Evolutionary conservation across 2,888 invertebrate genomes (phyloP).

Genomic region (Megaustenia siamemsis): DNA sequence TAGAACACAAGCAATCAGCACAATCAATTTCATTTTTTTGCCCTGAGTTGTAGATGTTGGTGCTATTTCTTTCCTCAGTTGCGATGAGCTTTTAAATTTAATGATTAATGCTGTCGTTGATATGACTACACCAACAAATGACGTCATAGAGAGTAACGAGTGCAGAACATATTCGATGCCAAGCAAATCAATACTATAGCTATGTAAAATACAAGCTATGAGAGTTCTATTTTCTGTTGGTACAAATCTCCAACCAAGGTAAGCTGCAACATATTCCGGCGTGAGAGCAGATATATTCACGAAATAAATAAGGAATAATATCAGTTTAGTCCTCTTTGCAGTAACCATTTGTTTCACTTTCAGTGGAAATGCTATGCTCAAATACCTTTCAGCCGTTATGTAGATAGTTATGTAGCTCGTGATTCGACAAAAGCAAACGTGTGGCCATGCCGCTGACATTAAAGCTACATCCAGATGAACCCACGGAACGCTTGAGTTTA

Average conservation of each 20-base stretch:
- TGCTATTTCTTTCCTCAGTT: neutral
- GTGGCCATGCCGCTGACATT: neutral
- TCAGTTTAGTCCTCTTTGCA: neutral
- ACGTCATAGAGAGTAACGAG: neutral
- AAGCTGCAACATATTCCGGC: neutral
- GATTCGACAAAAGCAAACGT: slow-evolving; percentile 19
- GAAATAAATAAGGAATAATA: neutral
- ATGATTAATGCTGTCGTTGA: neutral
- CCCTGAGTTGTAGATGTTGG: neutral
- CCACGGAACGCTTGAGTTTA: neutral
- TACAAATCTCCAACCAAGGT: neutral
- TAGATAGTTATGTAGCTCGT: slow-evolving; percentile 7
- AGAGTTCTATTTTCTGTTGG: neutral
- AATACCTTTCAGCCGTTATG: slow-evolving; percentile 20
- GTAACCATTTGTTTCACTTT: slow-evolving; percentile 23
- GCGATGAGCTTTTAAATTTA: neutral
- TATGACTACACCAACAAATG: neutral
- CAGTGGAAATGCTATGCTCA: slow-evolving; percentile 3
- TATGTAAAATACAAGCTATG: neutral
- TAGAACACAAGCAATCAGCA: neutral
- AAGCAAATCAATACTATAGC: too few species aligned
- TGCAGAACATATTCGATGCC: neutral
- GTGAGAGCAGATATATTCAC: neutral
- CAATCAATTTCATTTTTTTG: slow-evolving; percentile 8
- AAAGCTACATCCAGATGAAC: neutral